phyloP scores from a whole-genome alignment of 2,888 invertebrate genomes.

The Aleiodes alternator region DNA sequence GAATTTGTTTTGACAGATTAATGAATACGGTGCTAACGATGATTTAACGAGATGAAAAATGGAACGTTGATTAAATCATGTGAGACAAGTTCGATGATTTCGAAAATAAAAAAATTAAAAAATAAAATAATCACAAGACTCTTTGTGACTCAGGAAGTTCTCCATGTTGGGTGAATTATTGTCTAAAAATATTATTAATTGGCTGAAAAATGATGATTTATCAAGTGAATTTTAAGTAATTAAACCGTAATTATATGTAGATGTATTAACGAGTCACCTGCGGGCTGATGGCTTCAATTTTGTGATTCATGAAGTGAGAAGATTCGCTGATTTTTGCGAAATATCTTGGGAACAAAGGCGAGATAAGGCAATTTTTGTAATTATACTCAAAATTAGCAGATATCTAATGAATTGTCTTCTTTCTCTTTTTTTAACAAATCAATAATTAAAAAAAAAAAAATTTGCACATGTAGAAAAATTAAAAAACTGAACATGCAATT shows the following conservation, averaged over 20 bases:
- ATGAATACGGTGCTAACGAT: constrained; percentile 53
- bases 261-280: constrained; percentile 12
- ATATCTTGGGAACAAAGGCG: not conserved
- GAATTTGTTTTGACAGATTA: constrained; percentile 55
- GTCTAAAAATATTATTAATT: constrained; percentile 28
- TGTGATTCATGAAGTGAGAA: not conserved
- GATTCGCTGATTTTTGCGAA: not conserved
- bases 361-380: not conserved
- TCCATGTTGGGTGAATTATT: constrained; percentile 24
- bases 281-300: constrained; percentile 10
- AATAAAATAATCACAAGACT: constrained; percentile 36
- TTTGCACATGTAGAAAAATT: too few species aligned
- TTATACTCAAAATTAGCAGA: too few species aligned
- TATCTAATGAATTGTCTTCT: too few species aligned
- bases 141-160: constrained; percentile 45
- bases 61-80: not conserved
- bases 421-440: too few species aligned
- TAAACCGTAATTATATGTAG: not conserved
- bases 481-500: too few species aligned
- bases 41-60: constrained; percentile 25
- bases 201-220: constrained; percentile 17
- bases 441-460: too few species aligned
- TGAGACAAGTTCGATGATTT: constrained; percentile 39
- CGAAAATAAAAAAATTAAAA: not conserved
- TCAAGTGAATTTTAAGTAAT: constrained; percentile 4